Evolutionary conservation across 1,140 invertebrate genomes (phyloP).

Genomic region (Euwallacea similis): DNA sequence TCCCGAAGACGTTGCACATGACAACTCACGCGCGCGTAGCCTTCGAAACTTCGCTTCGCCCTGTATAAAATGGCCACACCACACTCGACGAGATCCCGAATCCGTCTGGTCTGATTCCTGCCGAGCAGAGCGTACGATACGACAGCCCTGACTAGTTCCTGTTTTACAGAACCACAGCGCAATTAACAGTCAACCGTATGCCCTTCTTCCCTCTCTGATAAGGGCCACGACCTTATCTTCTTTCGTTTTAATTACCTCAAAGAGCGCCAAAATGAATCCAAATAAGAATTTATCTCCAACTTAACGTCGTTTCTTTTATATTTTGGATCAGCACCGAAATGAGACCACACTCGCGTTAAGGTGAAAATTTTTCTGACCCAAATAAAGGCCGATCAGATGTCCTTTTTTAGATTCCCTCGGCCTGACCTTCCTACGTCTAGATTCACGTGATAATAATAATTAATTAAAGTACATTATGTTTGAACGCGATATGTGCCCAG

Average conservation of each 20-base stretch:
- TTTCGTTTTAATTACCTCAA: conserved; percentile 23
- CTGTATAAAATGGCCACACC: conserved; percentile 7
- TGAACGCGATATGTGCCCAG: conserved; percentile 3
- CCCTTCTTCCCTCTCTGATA: conserved; percentile 21
- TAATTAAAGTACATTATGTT: conserved; percentile 2
- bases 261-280: conserved; percentile 15
- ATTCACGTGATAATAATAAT: conserved; percentile 3
- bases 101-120: conserved; percentile 32
- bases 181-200: conserved; percentile 31
- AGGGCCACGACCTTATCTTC: conserved; percentile 15
- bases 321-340: neutral
- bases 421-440: neutral
- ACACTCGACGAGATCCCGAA: conserved; percentile 27
- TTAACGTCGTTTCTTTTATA: neutral
- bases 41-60: conserved; percentile 5
- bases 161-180: conserved; percentile 35
- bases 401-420: neutral
- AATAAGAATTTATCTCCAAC: conserved; percentile 11
- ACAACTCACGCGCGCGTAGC: conserved; percentile 24
- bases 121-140: conserved; percentile 15
- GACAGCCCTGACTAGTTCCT: conserved; percentile 29
- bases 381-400: neutral
- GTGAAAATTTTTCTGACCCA: neutral
- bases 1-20: conserved; percentile 27
- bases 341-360: neutral